Base-by-base conservation (phyloP, 2,797 vertebrate genomes). In the Coilia nasus region DNA sequence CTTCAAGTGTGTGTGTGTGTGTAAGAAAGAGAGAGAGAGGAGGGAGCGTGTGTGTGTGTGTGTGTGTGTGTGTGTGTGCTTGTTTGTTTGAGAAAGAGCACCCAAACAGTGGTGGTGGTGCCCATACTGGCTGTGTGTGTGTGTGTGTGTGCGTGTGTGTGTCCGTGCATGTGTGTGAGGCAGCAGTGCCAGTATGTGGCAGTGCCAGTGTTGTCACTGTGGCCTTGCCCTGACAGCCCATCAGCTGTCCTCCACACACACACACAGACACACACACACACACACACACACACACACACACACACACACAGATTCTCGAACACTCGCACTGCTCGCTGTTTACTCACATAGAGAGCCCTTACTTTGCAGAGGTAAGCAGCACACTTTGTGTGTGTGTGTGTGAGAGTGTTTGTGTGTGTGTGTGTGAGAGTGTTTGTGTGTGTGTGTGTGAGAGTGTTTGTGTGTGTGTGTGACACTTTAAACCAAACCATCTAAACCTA, bases 61-160 rank as follows among this genome's bases (percentile, higher is more conserved):
- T 82, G 83, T 85, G 81, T 84, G 59, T 9, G 81, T 56, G 59
- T 71, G 87, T 87, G 78, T 31, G 50, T 82, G 75, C 35, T 23
- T 82, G 83, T 75, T 87, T 84, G 81, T 81, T 87, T 92, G 87
- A 82, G 88, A 90, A 87, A 67, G 87, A 84, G 82, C 50, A 54
- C 50, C 50, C 50, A 54, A 54, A 54, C 50, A 54, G 50, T 54
- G 50, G 7, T 54, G 14, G 50, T 54, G 50, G 50, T 54, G 50
- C 50, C 50, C 50, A 54, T 54, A 9, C 14, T 9, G 50, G 50
- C 81, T 84, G 31, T 83, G 15, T 81, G 83, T 83, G 62, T 81
- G 57, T 17, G 83, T 82, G 31, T 83, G 82, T 85, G 75, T 84
- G 57, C 3, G 81, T 60, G 56, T 71, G 87, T 86, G 78, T n/a